Percentiles rank a stretch among this genome's conserved stretches.
These are phyloP conservation scores for Athripsodes cinereus DNA, from an alignment of 2,888 invertebrate genomes.

Conservation along the genomic window DNA sequence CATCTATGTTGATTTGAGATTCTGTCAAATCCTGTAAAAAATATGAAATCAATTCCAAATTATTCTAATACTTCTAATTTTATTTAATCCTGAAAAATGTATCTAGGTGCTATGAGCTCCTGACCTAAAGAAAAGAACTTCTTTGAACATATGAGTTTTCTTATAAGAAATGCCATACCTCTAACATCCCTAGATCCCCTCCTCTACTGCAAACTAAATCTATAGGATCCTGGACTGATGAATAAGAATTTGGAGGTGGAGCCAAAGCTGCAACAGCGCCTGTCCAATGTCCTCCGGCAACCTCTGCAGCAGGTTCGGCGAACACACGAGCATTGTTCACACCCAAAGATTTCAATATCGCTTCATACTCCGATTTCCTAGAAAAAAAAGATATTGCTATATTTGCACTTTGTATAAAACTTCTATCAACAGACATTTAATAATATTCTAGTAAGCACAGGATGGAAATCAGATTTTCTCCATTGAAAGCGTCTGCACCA, in stretches of 20 bases:
- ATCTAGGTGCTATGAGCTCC: too few relatives aligned
- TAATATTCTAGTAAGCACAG: too few relatives aligned
- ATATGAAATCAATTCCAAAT: background rate
- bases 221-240: constrained; percentile 72
- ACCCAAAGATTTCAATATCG: constrained; percentile 62
- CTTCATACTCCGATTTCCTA: constrained; percentile 60
- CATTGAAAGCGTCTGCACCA: too few relatives aligned
- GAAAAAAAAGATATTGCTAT: too few relatives aligned
- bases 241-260: constrained; percentile 76
- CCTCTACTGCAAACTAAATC: constrained; percentile 75
- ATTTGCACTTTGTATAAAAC: too few relatives aligned
- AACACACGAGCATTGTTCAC: constrained; percentile 51
- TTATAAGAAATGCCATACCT: too few relatives aligned
- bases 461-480: too few relatives aligned
- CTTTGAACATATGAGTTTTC: background rate
- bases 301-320: constrained; percentile 51
- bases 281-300: constrained; percentile 41
- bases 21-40: constrained; percentile 54
- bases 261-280: constrained; percentile 51
- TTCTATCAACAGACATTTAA: too few relatives aligned
- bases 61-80: background rate
- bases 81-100: background rate
- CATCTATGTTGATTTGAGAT: constrained; percentile 56
- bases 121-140: background rate
- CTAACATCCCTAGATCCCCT: constrained; percentile 70